Base-by-base conservation (phyloP, 2,113 vertebrate genomes). In the Corydoras sp. region DNA sequence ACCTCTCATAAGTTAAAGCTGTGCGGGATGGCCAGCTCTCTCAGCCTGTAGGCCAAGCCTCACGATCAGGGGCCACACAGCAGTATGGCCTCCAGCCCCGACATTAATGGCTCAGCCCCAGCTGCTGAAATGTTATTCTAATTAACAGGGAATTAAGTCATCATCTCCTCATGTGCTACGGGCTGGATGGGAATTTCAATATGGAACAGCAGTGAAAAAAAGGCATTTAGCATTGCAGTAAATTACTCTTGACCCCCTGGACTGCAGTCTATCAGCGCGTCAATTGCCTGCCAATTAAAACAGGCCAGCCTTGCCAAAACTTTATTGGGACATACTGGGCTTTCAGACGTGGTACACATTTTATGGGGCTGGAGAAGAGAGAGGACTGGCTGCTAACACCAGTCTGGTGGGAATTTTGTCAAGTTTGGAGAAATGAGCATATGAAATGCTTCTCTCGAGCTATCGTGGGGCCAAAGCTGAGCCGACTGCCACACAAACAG, bases 131-230 rank as follows among this genome's bases (percentile, higher is more conserved):
- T 87, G 87, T 88, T 85, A 84, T 77, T 85, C 85, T 89, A 90
- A 91, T 90, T 91, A 91, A 89, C 89, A 87, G 82, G 87, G 88
- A 89, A 91, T 91, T 90, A 91, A 90, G 88, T 86, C 88, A 88
- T 89, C 88, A 89, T 89, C 85, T 83, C 81, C 58, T 80, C 79
- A 79, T 89, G 87, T 88, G 89, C 86, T 86, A 87, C 86, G 89
- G 88, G 77, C 83, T 87, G 84, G 87, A 86, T 83, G 85, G 86
- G 86, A 88, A 91, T 87, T 86, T 89, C 84, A 86, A 83, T 84
- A 88, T 85, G 86, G 84, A 86, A 73, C 58, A 65, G 62, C 5
- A 12, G 48, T 43, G 61, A 43, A 68, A 81, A 76, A 85, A 83
- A 80, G 81, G 79, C 82, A 82, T 87, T 89, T 90, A 88, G 85